These are phyloP conservation scores for Embiotoca jacksoni DNA, from an alignment of 2,113 vertebrate species.

Conservation along the genomic window DNA sequence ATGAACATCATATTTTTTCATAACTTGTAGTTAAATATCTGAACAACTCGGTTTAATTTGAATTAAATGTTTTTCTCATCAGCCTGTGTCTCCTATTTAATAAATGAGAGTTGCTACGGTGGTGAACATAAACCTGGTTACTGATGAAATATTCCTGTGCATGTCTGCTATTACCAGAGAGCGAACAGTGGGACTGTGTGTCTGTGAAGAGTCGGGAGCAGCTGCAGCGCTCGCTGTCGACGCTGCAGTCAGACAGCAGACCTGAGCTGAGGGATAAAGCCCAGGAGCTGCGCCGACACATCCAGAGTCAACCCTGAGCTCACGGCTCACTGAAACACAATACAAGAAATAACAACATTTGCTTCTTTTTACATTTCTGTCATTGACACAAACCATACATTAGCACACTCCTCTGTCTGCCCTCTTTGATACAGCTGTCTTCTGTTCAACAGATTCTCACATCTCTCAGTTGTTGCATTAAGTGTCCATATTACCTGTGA, in stretches of 20 bases:
- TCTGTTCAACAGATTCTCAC: constrained; percentile 1
- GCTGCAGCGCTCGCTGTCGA: constrained; percentile 90
- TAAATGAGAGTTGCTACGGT: too few species aligned
- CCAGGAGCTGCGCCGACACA: constrained; percentile 90
- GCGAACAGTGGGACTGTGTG: constrained; percentile 92
- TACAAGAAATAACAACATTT: background rate
- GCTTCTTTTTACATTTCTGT: background rate
- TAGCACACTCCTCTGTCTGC: constrained; percentile 4
- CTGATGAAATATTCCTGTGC: background rate
- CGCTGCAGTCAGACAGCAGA: constrained; percentile 92
- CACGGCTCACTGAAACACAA: constrained; percentile 4
- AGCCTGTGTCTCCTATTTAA: too few species aligned
- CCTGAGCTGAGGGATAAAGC: constrained; percentile 94
- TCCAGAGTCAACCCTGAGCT: constrained; percentile 85
- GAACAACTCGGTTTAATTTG: too few species aligned
- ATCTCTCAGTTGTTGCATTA: constrained; percentile 10
- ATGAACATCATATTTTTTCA: too few species aligned
- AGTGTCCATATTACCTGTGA: constrained; percentile 33
- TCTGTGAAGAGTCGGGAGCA: constrained; percentile 88
- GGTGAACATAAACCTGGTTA: too few species aligned
- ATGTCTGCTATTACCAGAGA: constrained; percentile 79
- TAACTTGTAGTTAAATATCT: too few species aligned
- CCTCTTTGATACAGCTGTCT: constrained; percentile 6
- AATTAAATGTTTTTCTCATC: too few species aligned
- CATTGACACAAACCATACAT: constrained; percentile 10